phyloP scores from a whole-genome alignment of 2,888 invertebrate genomes.

The Desoria tigrina region DNA sequence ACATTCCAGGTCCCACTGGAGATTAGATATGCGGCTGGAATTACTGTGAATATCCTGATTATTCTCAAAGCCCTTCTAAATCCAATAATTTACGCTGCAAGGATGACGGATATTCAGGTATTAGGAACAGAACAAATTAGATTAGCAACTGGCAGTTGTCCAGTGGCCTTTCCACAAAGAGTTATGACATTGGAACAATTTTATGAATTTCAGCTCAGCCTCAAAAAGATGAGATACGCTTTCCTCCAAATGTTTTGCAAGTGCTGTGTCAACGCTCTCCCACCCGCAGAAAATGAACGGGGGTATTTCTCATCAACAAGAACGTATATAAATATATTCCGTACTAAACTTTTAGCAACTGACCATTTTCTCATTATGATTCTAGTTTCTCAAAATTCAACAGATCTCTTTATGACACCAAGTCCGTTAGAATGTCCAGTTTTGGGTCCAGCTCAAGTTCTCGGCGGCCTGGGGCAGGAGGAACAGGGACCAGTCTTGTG shows the following conservation, averaged over 20 bases:
- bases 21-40: conserved; percentile 52
- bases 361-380: conserved; percentile 12
- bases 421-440: conserved; percentile 50
- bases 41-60: conserved; percentile 62
- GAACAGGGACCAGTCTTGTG: conserved; percentile 22
- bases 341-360: too few relatives aligned
- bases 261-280: conserved; percentile 36
- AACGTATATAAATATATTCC: conserved; percentile 25
- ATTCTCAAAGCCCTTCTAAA: conserved; percentile 67
- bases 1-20: conserved; percentile 36
- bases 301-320: conserved; percentile 42
- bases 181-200: neutral
- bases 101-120: conserved; percentile 68
- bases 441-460: conserved; percentile 47
- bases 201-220: conserved; percentile 41
- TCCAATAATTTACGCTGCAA: conserved; percentile 67
- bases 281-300: conserved; percentile 38
- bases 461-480: conserved; percentile 22
- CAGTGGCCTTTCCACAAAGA: neutral
- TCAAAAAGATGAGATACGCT: conserved; percentile 51
- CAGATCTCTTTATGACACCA: conserved; percentile 50
- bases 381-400: conserved; percentile 42
- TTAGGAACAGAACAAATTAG: neutral
- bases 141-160: neutral
- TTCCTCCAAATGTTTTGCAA: conserved; percentile 40